Percentiles rank a stretch among this genome's conserved stretches.
Conservation (phyloP, 2,888 invertebrate genomes). For the Nomada flava region DNA sequence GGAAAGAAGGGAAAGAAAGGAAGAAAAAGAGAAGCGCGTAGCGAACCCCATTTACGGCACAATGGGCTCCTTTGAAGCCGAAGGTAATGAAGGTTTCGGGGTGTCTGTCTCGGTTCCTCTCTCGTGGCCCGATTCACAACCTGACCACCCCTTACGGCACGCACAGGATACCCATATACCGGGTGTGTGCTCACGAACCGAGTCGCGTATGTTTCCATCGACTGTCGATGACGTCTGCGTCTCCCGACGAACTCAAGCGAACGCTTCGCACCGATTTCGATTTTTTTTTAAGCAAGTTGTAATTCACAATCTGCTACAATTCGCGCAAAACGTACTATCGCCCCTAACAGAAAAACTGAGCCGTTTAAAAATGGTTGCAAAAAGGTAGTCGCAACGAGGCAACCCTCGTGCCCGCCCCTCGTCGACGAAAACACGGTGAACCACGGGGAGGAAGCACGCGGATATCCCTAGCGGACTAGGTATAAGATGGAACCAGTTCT, state of each 20-base stretch:
- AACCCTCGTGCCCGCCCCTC: constrained; percentile 26
- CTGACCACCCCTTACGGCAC: constrained; percentile 77
- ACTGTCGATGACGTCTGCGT: neutral
- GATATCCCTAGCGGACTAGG: constrained; percentile 60
- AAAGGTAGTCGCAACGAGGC: neutral
- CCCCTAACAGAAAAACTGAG: too few species aligned
- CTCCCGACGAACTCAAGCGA: neutral
- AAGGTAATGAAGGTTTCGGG: constrained; percentile 79
- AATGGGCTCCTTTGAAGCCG: constrained; percentile 79
- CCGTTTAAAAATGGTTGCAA: neutral
- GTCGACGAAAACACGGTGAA: constrained; percentile 16
- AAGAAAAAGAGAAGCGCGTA: constrained; percentile 57
- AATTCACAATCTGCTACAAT: too few species aligned
- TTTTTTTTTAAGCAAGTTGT: too few species aligned
- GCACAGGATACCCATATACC: constrained; percentile 72
- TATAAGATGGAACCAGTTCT: constrained; percentile 78
- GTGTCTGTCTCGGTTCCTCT: constrained; percentile 74
- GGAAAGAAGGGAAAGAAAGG: constrained; percentile 44
- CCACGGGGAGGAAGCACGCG: constrained; percentile 36
- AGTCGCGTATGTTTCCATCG: constrained; percentile 13
- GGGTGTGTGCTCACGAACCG: constrained; percentile 66
- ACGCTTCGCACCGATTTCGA: too few species aligned
- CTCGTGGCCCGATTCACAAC: constrained; percentile 71
- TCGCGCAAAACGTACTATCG: neutral
- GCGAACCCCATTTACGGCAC: constrained; percentile 79